phyloP scores from a whole-genome alignment of 1,140 invertebrate genomes.

The Ostrea denselamellosa region DNA sequence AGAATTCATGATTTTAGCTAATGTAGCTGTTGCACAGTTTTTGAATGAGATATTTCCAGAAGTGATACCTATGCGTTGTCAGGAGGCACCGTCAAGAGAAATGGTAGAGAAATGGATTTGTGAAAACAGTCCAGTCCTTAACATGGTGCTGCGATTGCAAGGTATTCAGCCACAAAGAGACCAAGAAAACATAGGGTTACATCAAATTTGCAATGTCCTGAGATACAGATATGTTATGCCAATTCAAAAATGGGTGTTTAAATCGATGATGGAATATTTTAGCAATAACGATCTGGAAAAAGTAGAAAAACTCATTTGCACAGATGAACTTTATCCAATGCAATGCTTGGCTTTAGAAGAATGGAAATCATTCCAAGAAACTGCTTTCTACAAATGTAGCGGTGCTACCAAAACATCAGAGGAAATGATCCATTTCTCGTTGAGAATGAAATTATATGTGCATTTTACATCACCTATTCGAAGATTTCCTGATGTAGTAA shows the following conservation, averaged over 20 bases:
- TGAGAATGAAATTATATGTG: slow-evolving; percentile 53
- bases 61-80: slow-evolving; percentile 54
- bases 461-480: slow-evolving; percentile 62
- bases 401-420: neutral
- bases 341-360: slow-evolving; percentile 50
- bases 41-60: slow-evolving; percentile 41
- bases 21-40: slow-evolving; percentile 55
- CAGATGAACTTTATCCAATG: slow-evolving; percentile 58
- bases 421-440: slow-evolving; percentile 49
- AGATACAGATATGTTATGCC: slow-evolving; percentile 40
- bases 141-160: slow-evolving; percentile 58
- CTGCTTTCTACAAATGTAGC: slow-evolving; percentile 58
- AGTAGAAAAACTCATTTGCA: slow-evolving; percentile 38
- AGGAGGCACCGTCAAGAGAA: slow-evolving; percentile 56
- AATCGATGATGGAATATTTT: neutral
- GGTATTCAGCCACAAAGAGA: slow-evolving; percentile 38
- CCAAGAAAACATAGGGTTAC: neutral
- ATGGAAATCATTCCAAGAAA: slow-evolving; percentile 60
- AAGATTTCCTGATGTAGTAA: slow-evolving; percentile 55
- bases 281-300: slow-evolving; percentile 5
- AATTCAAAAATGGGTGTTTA: slow-evolving; percentile 46
- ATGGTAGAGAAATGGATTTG: slow-evolving; percentile 54
- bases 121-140: slow-evolving; percentile 43
- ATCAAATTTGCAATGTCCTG: neutral
- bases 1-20: slow-evolving; percentile 71